Conservation (phyloP, 1,140 invertebrate genomes). For the Goniozus legneri region DNA sequence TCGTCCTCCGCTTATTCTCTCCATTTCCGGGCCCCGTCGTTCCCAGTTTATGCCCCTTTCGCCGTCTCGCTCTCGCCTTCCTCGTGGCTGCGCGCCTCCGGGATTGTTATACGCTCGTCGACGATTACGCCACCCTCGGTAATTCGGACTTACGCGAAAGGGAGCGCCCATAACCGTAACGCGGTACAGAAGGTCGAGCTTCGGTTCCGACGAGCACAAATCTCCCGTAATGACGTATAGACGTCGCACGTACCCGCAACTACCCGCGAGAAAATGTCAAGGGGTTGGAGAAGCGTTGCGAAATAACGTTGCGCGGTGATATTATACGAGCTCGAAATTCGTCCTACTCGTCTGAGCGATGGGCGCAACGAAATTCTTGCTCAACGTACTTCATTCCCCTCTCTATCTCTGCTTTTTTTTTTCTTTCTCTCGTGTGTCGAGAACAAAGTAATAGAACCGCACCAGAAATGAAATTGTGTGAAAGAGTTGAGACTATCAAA, state of each 20-base stretch:
- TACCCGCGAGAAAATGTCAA: constrained; percentile 22
- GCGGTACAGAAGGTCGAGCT: constrained; percentile 31
- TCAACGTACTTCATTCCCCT: too few species aligned
- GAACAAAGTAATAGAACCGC: too few species aligned
- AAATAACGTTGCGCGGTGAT: too few species aligned
- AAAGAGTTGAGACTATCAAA: too few species aligned
- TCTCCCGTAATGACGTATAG: constrained; percentile 40
- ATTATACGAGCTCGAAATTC: too few species aligned
- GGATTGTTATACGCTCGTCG: constrained; percentile 26
- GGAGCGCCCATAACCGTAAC: constrained; percentile 37
- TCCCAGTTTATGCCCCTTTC: neutral
- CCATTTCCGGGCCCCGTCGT: constrained; percentile 24
- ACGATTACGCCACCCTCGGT: constrained; percentile 22
- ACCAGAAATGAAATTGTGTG: too few species aligned
- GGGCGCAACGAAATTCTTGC: too few species aligned
- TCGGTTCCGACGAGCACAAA: constrained; percentile 32
- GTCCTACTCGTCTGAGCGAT: too few species aligned
- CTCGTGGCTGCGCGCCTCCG: constrained; percentile 28
- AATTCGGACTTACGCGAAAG: constrained; percentile 6
- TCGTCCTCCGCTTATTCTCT: constrained; percentile 27
- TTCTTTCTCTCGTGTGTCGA: too few species aligned
- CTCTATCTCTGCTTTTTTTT: too few species aligned
- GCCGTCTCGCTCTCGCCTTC: constrained; percentile 9
- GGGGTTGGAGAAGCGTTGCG: constrained; percentile 18
- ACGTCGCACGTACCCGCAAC: constrained; percentile 24